Conservation (phyloP, 2,888 invertebrate species). For the Heteromurus nitidus region DNA sequence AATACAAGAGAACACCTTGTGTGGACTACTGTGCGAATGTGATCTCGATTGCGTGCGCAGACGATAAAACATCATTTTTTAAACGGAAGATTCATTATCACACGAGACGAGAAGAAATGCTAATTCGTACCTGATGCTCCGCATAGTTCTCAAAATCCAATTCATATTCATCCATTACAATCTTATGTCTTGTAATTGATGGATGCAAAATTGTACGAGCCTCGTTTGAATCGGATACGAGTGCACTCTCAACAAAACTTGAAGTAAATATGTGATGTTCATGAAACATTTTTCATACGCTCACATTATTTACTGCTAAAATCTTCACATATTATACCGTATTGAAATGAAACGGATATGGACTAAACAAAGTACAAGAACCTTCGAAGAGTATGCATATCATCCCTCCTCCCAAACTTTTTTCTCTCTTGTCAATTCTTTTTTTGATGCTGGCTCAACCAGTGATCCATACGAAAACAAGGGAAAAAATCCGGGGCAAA, state of each 20-base stretch:
- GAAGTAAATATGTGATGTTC: too few species aligned
- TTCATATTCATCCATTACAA: slow-evolving; percentile 11
- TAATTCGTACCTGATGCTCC: too few species aligned
- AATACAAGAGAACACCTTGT: too few species aligned
- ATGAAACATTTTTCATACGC: too few species aligned
- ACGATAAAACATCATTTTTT: not conserved
- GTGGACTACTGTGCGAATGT: too few species aligned
- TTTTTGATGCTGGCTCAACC: not conserved
- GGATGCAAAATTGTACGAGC: not conserved
- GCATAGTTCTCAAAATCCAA: too few species aligned
- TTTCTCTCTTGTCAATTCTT: slow-evolving; percentile 18
- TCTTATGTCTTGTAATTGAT: slow-evolving; percentile 13
- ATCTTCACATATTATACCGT: not conserved
- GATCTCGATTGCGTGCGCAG: not conserved
- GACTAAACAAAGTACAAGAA: not conserved
- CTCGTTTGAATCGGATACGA: too few species aligned
- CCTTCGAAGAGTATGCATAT: too few species aligned
- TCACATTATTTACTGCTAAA: too few species aligned
- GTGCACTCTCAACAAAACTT: too few species aligned
- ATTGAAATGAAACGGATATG: not conserved
- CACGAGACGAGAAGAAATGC: too few species aligned
- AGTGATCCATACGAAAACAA: slow-evolving; percentile 24
- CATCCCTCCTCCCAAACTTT: too few species aligned
- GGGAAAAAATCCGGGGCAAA: slow-evolving; percentile 1
- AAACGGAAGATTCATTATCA: not conserved